phyloP scores from a whole-genome alignment of 2,888 invertebrate genomes.

The Microplitis manilae region DNA sequence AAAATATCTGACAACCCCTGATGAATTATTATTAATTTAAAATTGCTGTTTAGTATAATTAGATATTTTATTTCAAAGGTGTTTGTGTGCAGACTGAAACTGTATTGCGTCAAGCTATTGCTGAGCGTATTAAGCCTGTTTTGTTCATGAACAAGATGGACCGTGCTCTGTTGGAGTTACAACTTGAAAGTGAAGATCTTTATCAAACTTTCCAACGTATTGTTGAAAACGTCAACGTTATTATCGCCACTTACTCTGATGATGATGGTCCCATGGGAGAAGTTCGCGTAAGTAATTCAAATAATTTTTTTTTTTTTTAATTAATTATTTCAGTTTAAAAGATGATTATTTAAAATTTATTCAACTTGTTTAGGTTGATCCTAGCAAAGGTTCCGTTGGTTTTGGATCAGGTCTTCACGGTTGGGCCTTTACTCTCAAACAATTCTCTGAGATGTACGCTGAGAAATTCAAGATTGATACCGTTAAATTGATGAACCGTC shows the following conservation, averaged over 20 bases:
- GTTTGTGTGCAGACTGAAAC: constrained; percentile 99
- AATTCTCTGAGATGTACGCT: constrained; percentile 99
- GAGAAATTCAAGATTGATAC: constrained; percentile 99
- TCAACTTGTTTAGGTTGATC: constrained; percentile 80
- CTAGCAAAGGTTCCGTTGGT: constrained; percentile 98
- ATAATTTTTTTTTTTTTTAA: neutral
- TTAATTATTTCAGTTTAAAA: neutral
- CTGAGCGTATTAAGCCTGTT: constrained; percentile 99
- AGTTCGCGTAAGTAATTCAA: constrained; percentile 82
- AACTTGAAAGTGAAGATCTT: constrained; percentile 95
- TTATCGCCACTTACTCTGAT: constrained; percentile 98
- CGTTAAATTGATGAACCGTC: constrained; percentile 95
- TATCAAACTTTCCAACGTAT: constrained; percentile 99
- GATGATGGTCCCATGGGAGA: constrained; percentile 99
- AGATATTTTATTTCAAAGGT: constrained; percentile 75
- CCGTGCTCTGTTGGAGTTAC: constrained; percentile 96
- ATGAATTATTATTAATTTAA: neutral
- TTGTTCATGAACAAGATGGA: constrained; percentile 99
- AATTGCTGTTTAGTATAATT: constrained; percentile 10
- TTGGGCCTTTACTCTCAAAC: constrained; percentile 99
- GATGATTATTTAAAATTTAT: neutral
- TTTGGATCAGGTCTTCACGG: constrained; percentile 99
- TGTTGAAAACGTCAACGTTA: constrained; percentile 99
- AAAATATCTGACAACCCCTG: no score
- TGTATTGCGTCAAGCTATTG: constrained; percentile 99